Base-by-base conservation (phyloP, 1,140 invertebrate species). In the Euura lappo region DNA sequence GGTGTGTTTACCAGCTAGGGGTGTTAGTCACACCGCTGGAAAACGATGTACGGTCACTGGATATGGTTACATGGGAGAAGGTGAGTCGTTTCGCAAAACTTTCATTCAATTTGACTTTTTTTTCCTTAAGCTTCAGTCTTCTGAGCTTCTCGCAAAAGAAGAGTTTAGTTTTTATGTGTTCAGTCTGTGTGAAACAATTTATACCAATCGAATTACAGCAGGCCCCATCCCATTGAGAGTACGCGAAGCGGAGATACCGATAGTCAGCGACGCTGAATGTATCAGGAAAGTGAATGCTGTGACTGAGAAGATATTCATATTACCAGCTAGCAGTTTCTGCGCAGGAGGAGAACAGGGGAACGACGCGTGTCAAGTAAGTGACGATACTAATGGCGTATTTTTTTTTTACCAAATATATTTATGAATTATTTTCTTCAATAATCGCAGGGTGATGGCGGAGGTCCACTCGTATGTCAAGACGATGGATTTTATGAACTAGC, bases 31-130 rank as follows among this genome's bases (percentile, higher is more conserved):
- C 81, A 92, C 93, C 4, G 94, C 96, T 44, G 96, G 95, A 10
- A 96, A 96, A 84, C 88, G 95, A 71, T 98, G 96, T 83, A 97
- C 95, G 0, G 96, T 98, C 74, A 97, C 96, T 6, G 96, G 96
- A 6, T 98, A 98, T 78, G 96, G 96, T 44, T 97, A 97, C 81
- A 96, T 97, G 95, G 95, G 95, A 70, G 96, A 97, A 92, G 92
- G 96, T 96, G 86, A 88, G 85, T 85, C 43, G 44, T 71, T 43
- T 51, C 28, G 60, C 44, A 72, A 60, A 3, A 71, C 73, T 46
- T 72, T 71, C 66, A 67, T 28, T 10, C 68, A 69, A 70, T 28
- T 28, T 28, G 28, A 0, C 28, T 28, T 65, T 71, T 45, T 65
- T 45, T 46, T 28, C 70, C 7, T 47, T 51, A 64, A 70, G 60